Evolutionary conservation across 2,797 vertebrate species (phyloP), one percentile per base, ranked within the genome.

Genomic region (Rhinichthys osculus): DNA sequence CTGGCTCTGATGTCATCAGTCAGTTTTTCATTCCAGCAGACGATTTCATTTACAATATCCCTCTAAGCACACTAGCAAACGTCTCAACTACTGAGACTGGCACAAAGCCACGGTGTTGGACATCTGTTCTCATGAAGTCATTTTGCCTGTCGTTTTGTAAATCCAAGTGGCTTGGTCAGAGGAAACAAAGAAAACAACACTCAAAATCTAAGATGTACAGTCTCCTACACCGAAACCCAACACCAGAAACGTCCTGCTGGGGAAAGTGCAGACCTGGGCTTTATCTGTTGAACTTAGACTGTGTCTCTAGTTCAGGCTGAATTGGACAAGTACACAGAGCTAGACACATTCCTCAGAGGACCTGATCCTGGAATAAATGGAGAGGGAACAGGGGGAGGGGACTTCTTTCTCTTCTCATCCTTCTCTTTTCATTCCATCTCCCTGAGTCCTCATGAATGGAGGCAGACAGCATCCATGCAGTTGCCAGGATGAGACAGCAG

Each of bases 401-500:
- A 27, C 83, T 84, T 81, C 84, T 73, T 78, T 88, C 59, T 70
- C 50, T 83, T 85, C 57, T 73, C 40, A 11, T 78, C n/a, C 62
- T 81, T 73, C 40, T 84, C 64, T 73, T 88, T 76, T 91, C 38
- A 70, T 52, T 81, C 40, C 54, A 78, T 89, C 89, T 92, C 91
- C 91, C 90, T 89, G 74, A 86, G 90, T 92, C 62, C 66, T 91
- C 86, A 90, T 94, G 93, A 95, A 94, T 93, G 92, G 91, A 94
- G 91, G 89, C 93, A 95, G 94, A 95, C 93, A 94, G 93, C 92
- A 93, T 93, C 92, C 90, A 93, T 90, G 89, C 89, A 89, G 91
- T 92, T 94, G 94, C 93, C 94, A 94, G 93, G 92, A 95, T 94
- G 93, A 95, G 91, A 93, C 93, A 94, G 95, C 93, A 95, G 93